Percentiles rank a stretch among this genome's conserved stretches.
Evolutionary conservation across 2,888 invertebrate species (phyloP).

Genomic region (Coleophora deauratella): DNA sequence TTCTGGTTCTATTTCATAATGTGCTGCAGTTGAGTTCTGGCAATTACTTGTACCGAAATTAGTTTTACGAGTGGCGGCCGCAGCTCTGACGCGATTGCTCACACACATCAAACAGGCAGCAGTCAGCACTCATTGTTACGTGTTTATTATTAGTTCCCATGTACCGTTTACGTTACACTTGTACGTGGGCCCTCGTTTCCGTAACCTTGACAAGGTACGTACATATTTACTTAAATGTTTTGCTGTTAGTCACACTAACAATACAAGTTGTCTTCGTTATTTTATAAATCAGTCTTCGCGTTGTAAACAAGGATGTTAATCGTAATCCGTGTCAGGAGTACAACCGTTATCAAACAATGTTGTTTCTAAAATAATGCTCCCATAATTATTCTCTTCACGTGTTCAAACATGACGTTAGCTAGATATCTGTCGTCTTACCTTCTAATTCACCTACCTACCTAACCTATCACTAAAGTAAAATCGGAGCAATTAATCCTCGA

Average conservation of each 20-base stretch:
- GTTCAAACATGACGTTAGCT: slow-evolving; percentile 45
- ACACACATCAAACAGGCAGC: slow-evolving; percentile 52
- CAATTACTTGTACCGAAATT: slow-evolving; percentile 51
- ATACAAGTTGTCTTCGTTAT: neutral
- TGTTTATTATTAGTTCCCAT: slow-evolving; percentile 64
- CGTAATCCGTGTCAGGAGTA: slow-evolving; percentile 54
- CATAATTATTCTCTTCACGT: slow-evolving; percentile 56
- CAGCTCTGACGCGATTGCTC: slow-evolving; percentile 52
- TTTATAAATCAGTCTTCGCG: slow-evolving; percentile 19
- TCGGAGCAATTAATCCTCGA: slow-evolving; percentile 49
- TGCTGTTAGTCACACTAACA: slow-evolving; percentile 16
- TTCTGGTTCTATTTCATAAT: slow-evolving; percentile 25
- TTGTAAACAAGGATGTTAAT: slow-evolving; percentile 43
- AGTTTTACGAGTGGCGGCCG: slow-evolving; percentile 61
- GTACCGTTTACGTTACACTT: slow-evolving; percentile 43
- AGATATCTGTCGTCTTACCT: too few relatives aligned
- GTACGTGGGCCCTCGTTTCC: slow-evolving; percentile 44
- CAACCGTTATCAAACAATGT: slow-evolving; percentile 45
- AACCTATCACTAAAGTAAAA: slow-evolving; percentile 33
- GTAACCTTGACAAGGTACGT: slow-evolving; percentile 47
- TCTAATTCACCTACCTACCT: slow-evolving; percentile 45
- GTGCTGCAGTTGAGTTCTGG: slow-evolving; percentile 33
- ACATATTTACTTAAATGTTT: slow-evolving; percentile 21
- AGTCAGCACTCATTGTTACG: slow-evolving; percentile 59
- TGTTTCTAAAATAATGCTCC: slow-evolving; percentile 33